Conservation (phyloP, 30 jellyfish, hydroid and myxozoan species). For the Pseudorhiza aurosa region DNA sequence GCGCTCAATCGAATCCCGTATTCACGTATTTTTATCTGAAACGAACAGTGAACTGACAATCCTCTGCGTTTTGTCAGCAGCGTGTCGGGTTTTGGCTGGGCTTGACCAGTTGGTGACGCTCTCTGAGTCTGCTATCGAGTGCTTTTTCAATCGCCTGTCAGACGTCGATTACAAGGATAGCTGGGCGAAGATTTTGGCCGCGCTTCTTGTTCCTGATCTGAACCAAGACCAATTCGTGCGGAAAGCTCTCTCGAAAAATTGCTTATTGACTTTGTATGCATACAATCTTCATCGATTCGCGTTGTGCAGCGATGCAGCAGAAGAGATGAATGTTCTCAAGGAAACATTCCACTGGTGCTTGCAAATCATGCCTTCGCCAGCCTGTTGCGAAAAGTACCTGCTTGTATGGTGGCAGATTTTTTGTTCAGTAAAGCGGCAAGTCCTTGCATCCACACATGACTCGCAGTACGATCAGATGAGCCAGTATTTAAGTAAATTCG, state of each 20-base stretch:
- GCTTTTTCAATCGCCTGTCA: slow-evolving; percentile 51
- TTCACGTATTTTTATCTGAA: slow-evolving; percentile 29
- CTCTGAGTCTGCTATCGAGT: slow-evolving; percentile 64
- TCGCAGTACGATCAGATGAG: slow-evolving; percentile 18
- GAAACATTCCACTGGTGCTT: slow-evolving; percentile 78
- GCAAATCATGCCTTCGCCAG: slow-evolving; percentile 36
- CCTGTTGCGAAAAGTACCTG: slow-evolving; percentile 57
- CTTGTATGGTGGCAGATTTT: slow-evolving; percentile 80
- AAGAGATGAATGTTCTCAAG: slow-evolving; percentile 30
- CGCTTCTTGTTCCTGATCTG: slow-evolving; percentile 71
- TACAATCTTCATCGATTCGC: slow-evolving; percentile 67
- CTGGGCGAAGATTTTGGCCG: slow-evolving; percentile 56
- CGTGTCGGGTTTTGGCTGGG: slow-evolving; percentile 75
- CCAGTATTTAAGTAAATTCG: slow-evolving; percentile 40
- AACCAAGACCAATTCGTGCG: slow-evolving; percentile 68
- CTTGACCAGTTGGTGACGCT: slow-evolving; percentile 62
- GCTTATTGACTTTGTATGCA: slow-evolving; percentile 64
- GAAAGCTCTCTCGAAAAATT: slow-evolving; percentile 70
- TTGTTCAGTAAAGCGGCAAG: slow-evolving; percentile 43
- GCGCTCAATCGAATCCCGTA: slow-evolving; percentile 17
- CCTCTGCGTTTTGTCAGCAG: slow-evolving; percentile 65
- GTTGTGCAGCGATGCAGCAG: slow-evolving; percentile 17
- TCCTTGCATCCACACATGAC: not conserved
- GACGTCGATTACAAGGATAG: slow-evolving; percentile 51
- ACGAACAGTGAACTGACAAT: slow-evolving; percentile 46